phyloP scores from a whole-genome alignment of 37 sponge, comb jelly and placozoan species.

The Hormiphora californensis region DNA sequence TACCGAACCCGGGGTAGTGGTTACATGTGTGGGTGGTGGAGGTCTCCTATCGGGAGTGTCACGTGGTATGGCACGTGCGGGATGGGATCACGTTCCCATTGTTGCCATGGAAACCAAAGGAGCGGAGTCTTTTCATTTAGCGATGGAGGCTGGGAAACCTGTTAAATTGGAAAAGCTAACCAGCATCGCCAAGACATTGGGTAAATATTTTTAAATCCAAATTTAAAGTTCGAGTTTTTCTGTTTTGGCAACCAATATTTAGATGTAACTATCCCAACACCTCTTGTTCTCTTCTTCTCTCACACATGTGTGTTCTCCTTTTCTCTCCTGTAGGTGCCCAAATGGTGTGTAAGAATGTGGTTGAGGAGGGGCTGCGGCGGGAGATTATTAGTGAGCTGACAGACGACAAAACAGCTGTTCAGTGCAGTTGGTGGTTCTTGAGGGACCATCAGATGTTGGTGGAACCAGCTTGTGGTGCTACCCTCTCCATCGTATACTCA shows the following conservation, averaged over 20 bases:
- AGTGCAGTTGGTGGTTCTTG: slow-evolving; percentile 70
- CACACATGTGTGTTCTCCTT: background rate
- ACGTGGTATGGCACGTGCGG: slow-evolving; percentile 70
- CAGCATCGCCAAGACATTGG: slow-evolving; percentile 24
- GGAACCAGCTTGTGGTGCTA: slow-evolving; percentile 89
- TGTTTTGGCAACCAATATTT: background rate
- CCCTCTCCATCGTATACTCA: slow-evolving; percentile 72
- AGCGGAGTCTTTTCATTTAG: slow-evolving; percentile 72
- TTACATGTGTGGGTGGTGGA: slow-evolving; percentile 85
- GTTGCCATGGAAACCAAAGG: slow-evolving; percentile 92
- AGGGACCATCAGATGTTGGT: slow-evolving; percentile 82
- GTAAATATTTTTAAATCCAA: background rate
- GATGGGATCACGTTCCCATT: slow-evolving; percentile 78
- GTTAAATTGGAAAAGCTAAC: slow-evolving; percentile 57
- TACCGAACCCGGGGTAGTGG: slow-evolving; percentile 58
- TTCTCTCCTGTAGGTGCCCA: slow-evolving; percentile 61
- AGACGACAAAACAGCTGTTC: slow-evolving; percentile 70
- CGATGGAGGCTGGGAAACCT: slow-evolving; percentile 61
- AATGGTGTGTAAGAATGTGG: slow-evolving; percentile 63
- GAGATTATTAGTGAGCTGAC: slow-evolving; percentile 61
- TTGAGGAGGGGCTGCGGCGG: slow-evolving; percentile 60
- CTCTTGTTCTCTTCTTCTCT: background rate
- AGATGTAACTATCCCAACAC: no score
- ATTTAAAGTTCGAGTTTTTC: background rate
- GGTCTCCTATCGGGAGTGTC: slow-evolving; percentile 79